Base-by-base conservation (phyloP, 1,140 invertebrate species). In the Anastrepha obliqua region DNA sequence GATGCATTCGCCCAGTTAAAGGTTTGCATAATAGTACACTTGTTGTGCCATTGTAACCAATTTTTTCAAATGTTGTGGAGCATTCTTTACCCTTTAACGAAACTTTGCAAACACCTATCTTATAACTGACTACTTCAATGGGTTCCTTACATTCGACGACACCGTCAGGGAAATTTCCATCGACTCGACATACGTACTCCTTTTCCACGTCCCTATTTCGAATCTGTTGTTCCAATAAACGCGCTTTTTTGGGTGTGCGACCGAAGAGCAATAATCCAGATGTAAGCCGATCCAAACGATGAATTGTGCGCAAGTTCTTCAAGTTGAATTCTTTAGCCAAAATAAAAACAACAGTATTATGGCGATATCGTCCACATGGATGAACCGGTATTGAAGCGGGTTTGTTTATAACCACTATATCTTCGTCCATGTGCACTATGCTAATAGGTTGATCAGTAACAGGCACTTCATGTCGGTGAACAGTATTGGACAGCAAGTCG, bases 361-460 rank as follows among this genome's bases (percentile, higher is more conserved):
- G 98, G 58, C 98, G 95, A 93, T 99, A 99, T 88, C 98, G 95
- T 86, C 98, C 98, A 94, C 98, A 99, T 0, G 99, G 98, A 94
- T 99, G 98, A 81, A 99, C 98, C 94, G 99, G 99, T 95, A 99
- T 98, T 94, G 99, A 99, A 93, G 98, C 97, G 91, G 99, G 99
- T 96, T 99, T 99, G 96, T 99, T 98, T 93, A 99, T 97, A 93
- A 99, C 99, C 94, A 99, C 96, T 95, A 99, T 96, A 95, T 99
- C 98, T 94, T 99, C 97, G 95, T 98, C 98, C 95, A 99, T 98
- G 95, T 98, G 97, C 93, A 99, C 96, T 94, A 99, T 97, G 94
- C 97, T 97, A 95, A 99, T 97, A 93, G 97, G 96, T 95, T 97
- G 96, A 94, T 96, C 97, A 94, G 97, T 97, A 94, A 99, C 98